Conservation (phyloP, 2,888 invertebrate genomes). For the Himalopsyche tibetana region DNA sequence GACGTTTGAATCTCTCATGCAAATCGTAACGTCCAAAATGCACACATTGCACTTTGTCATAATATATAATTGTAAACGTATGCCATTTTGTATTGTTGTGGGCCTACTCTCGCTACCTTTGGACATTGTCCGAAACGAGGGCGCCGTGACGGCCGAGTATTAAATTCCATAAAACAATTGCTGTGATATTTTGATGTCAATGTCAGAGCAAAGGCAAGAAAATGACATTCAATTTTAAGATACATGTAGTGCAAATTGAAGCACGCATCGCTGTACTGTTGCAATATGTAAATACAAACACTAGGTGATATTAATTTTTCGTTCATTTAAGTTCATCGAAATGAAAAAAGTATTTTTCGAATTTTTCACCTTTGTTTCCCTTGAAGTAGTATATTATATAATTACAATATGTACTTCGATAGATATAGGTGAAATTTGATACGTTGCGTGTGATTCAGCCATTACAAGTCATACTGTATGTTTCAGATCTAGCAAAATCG, state of each 20-base stretch:
- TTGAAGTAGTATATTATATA: too few species aligned
- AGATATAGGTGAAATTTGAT: too few species aligned
- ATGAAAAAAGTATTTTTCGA: too few species aligned
- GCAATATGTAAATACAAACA: too few species aligned
- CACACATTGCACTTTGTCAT: background rate
- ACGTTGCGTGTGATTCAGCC: too few species aligned
- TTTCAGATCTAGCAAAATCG: too few species aligned
- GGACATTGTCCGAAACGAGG: constrained; percentile 27
- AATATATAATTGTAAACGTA: background rate
- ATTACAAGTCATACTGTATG: too few species aligned
- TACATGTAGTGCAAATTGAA: background rate
- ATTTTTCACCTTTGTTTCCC: too few species aligned
- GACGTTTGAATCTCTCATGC: background rate
- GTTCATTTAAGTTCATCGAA: too few species aligned
- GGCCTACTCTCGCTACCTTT: constrained; percentile 11
- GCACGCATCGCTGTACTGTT: too few species aligned
- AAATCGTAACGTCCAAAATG: background rate
- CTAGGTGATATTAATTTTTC: too few species aligned
- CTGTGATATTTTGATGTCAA: constrained; percentile 32
- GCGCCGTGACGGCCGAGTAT: constrained; percentile 21
- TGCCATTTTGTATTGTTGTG: background rate
- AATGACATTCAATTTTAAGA: constrained; percentile 9
- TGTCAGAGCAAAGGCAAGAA: background rate
- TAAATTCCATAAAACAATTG: constrained; percentile 13
- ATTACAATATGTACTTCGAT: too few species aligned